These are phyloP conservation scores for Tipula lateralis DNA, from an alignment of 2,888 invertebrate species.

Conservation along the genomic window DNA sequence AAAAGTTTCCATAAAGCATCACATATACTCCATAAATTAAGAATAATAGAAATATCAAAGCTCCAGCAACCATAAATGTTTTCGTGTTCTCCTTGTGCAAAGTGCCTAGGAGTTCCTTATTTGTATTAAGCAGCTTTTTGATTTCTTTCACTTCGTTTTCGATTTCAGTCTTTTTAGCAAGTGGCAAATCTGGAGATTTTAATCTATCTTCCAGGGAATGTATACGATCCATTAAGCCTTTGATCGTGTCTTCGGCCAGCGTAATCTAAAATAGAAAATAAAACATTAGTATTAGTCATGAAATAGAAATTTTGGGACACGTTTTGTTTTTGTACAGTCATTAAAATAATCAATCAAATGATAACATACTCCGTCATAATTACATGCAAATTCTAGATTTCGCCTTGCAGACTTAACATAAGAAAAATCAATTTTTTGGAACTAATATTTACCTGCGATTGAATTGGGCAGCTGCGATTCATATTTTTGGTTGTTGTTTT, in stretches of 20 bases:
- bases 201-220: constrained; percentile 32
- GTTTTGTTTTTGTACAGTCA: no score
- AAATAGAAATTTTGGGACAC: no score
- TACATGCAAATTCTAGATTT: no score
- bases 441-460: neutral
- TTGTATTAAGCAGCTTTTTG: constrained; percentile 31
- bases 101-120: constrained; percentile 30
- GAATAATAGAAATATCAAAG: constrained; percentile 30
- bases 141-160: constrained; percentile 33
- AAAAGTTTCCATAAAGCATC: constrained; percentile 29
- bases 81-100: constrained; percentile 33
- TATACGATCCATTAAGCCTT: constrained; percentile 31
- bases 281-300: neutral
- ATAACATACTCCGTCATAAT: no score
- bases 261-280: constrained; percentile 28
- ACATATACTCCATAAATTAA: constrained; percentile 32
- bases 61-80: constrained; percentile 30
- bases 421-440: neutral
- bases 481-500: neutral
- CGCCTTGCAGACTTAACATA: no score
- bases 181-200: constrained; percentile 6
- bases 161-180: constrained; percentile 25
- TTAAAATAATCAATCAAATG: no score
- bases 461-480: constrained; percentile 28
- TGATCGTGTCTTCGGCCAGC: constrained; percentile 31